These are phyloP conservation scores for Fistularia tabacaria DNA, from an alignment of 2,797 vertebrate species.

Conservation along the genomic window DNA sequence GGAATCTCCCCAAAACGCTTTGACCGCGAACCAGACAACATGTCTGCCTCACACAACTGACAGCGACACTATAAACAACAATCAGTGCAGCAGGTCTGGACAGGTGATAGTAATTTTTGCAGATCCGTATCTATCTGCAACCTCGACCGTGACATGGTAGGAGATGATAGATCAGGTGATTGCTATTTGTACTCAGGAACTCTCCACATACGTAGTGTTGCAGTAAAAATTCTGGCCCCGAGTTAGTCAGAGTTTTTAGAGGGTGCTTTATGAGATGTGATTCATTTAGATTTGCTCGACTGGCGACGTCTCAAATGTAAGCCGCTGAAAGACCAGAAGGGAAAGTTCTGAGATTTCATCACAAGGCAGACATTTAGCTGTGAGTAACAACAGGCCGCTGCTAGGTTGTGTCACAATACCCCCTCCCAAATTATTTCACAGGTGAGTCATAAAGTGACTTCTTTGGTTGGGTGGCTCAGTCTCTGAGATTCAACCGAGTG, in stretches of 20 bases:
- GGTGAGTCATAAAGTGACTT: slow-evolving; percentile 1
- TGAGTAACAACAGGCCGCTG: slow-evolving; percentile 14
- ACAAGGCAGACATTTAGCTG: slow-evolving; percentile 4
- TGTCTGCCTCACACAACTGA: no score
- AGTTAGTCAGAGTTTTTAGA: neutral
- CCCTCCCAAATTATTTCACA: slow-evolving; percentile 1
- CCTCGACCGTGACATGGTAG: neutral
- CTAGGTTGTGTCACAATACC: slow-evolving; percentile 29
- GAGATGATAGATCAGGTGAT: neutral
- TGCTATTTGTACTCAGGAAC: no score
- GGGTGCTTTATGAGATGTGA: neutral
- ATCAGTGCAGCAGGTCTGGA: slow-evolving; percentile 17
- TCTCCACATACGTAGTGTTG: no score
- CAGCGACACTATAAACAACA: no score
- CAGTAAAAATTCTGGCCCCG: no score
- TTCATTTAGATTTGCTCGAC: slow-evolving; percentile 1
- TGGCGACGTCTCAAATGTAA: neutral
- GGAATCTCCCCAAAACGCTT: slow-evolving; percentile 16
- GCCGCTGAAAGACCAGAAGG: neutral
- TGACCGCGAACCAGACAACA: neutral
- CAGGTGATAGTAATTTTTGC: slow-evolving; percentile 30
- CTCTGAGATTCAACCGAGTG: no score
- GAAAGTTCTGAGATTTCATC: slow-evolving; percentile 33
- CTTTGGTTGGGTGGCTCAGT: slow-evolving; percentile 1
- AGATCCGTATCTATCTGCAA: slow-evolving; percentile 8